Evolutionary conservation across 92 coral and sea anemone species (phyloP).

Genomic region (Isaurus tuberculatus): DNA sequence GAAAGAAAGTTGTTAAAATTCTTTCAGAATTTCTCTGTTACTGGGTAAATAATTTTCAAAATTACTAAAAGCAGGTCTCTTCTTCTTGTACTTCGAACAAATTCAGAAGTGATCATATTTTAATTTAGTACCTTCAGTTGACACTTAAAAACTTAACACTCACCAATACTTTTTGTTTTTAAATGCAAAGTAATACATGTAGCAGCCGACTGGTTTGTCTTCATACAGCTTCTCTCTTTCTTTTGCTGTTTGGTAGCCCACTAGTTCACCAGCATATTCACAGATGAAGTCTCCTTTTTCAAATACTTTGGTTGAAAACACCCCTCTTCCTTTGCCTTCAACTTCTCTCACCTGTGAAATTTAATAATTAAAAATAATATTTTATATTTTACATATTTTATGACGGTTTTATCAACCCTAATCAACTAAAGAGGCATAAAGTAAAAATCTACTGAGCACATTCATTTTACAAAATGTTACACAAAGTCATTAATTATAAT

Average conservation of each 20-base stretch:
- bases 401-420: too few relatives aligned
- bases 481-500: too few relatives aligned
- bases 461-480: too few relatives aligned
- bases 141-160: constrained; percentile 21
- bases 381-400: too few relatives aligned
- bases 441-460: too few relatives aligned
- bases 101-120: background rate
- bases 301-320: constrained; percentile 73
- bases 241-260: constrained; percentile 76
- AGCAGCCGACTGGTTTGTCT: constrained; percentile 89
- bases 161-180: constrained; percentile 94
- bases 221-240: constrained; percentile 83
- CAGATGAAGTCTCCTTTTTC: constrained; percentile 87
- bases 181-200: constrained; percentile 91
- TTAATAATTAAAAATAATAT: too few relatives aligned
- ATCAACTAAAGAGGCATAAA: too few relatives aligned
- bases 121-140: too few relatives aligned
- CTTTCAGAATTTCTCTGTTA: too few relatives aligned
- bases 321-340: constrained; percentile 98
- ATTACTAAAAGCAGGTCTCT: too few relatives aligned
- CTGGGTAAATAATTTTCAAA: too few relatives aligned
- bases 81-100: background rate
- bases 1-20: too few relatives aligned
- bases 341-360: constrained; percentile 73
- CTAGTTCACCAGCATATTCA: constrained; percentile 95